Base-by-base conservation (phyloP, 2,113 vertebrate genomes). In the Sphaerodactylus townsendi region DNA sequence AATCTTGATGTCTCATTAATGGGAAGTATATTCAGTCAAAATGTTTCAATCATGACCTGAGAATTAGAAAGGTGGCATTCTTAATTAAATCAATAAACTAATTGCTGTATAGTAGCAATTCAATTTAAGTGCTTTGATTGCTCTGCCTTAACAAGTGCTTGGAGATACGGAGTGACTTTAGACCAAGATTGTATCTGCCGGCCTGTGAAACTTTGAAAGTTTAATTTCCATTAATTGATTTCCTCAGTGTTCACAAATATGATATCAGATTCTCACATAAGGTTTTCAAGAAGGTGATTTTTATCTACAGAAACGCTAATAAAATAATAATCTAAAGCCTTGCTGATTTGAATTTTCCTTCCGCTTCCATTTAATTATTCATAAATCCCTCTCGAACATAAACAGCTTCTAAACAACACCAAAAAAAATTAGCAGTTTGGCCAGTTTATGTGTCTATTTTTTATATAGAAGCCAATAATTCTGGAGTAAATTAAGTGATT, bases 61-160 rank as follows among this genome's bases (percentile, higher is more conserved):
- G 97, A 98, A 98, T 98, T 97, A 98, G 76, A 98, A 98, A 98
- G 95, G 95, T 96, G 92, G 93, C 92, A 97, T 96, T 96, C 97
- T 98, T 98, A 98, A 98, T 98, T 98, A 98, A 98, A 98, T 98
- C 98, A 98, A 98, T 98, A 98, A 98, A 97, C 97, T 98, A 98
- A 98, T 98, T 98, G 98, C 96, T 96, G 95, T 97, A 94, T 95
- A 98, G 97, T 97, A 97, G 97, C 96, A 97, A 98, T 98, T 97
- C 97, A 97, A 98, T 98, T 98, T 97, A 96, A 95, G 96, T 96
- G 93, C 97, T 97, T 96, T 97, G 96, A 97, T 96, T 97, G 95
- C 93, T 95, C 94, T 95, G 94, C 94, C 95, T 97, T 97, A 96
- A 95, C 95, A 95, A 96, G 96, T 97, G 96, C 94, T 94, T 95